Conservation (phyloP, 2,888 invertebrate species). For the Oxyteleia sp. region DNA sequence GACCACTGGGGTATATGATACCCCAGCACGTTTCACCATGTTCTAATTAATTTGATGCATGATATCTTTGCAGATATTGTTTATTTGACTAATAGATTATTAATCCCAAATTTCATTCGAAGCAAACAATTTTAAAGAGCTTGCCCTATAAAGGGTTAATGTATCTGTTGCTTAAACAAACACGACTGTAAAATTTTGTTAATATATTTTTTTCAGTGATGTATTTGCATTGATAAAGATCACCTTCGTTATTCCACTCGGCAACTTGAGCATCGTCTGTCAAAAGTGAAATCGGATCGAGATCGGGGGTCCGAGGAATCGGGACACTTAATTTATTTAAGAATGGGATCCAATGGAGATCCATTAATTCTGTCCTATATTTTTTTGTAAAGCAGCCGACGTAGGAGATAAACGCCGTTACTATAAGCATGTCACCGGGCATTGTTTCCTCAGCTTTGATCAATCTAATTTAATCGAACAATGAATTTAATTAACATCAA, state of each 20-base stretch:
- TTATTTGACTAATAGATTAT: no score
- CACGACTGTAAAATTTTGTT: no score
- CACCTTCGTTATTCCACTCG: slow-evolving; percentile 97
- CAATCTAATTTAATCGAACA: slow-evolving; percentile 87
- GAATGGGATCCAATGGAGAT: slow-evolving; percentile 94
- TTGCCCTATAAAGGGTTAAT: no score
- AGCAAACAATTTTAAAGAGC: no score
- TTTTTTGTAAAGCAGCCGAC: slow-evolving; percentile 96
- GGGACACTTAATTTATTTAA: slow-evolving; percentile 91
- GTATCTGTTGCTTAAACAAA: no score
- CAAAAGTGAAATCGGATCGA: slow-evolving; percentile 95
- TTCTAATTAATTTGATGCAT: no score
- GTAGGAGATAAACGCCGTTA: slow-evolving; percentile 97
- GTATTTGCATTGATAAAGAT: no score
- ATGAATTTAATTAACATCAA: not conserved
- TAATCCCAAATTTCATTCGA: no score
- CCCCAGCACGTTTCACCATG: no score
- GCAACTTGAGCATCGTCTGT: slow-evolving; percentile 98
- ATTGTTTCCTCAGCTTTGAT: slow-evolving; percentile 92
- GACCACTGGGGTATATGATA: no score
- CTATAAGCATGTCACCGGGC: slow-evolving; percentile 96
- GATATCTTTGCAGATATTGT: no score
- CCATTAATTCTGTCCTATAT: slow-evolving; percentile 93
- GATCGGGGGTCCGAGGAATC: slow-evolving; percentile 93
- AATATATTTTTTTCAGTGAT: no score